A percentile compares a stretch with the other conserved stretches of the same genome.
These are phyloP conservation scores for Laticauda colubrina DNA, from an alignment of 2,113 vertebrate genomes.

Conservation along the genomic window DNA sequence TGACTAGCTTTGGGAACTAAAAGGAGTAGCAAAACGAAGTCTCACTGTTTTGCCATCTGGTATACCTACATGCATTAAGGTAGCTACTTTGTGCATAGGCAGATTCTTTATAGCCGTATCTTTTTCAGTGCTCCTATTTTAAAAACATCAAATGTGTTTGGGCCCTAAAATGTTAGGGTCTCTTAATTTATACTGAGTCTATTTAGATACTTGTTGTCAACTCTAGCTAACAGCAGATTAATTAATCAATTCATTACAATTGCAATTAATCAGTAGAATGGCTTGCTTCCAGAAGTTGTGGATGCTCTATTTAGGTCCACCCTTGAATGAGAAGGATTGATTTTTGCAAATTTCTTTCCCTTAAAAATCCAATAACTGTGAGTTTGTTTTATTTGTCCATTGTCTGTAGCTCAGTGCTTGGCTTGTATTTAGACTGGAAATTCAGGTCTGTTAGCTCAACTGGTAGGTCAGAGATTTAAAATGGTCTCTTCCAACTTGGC, in stretches of 20 bases:
- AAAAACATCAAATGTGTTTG: neutral
- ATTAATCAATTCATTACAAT: neutral
- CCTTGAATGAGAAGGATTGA: neutral
- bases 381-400: neutral
- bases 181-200: neutral
- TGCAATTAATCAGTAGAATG: neutral
- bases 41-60: neutral
- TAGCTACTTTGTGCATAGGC: neutral
- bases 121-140: neutral
- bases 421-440: neutral
- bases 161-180: neutral
- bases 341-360: neutral
- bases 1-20: neutral
- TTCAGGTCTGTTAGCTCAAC: neutral
- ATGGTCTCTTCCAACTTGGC: neutral
- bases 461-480: neutral
- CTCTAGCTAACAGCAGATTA: neutral
- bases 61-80: neutral
- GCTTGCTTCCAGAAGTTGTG: neutral
- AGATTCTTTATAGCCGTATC: neutral
- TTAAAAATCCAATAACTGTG: neutral
- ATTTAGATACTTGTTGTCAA: neutral
- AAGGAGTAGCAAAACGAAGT: neutral
- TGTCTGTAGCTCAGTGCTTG: neutral
- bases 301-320: neutral